Evolutionary conservation across 2,888 invertebrate genomes (phyloP).

Genomic region (Archips crataeganus): DNA sequence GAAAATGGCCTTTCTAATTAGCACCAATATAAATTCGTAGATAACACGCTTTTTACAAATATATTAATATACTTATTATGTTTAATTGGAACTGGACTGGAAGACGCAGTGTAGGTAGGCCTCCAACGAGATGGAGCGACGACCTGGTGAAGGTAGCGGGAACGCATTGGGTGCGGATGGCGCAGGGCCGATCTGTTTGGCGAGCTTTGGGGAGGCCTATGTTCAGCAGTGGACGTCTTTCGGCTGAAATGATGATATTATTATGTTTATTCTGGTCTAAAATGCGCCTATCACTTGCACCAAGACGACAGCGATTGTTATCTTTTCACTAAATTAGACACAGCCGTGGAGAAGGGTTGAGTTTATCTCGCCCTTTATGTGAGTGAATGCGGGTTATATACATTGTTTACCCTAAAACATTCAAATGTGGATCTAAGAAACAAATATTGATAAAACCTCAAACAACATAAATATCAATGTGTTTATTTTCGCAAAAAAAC

Average conservation of each 20-base stretch:
- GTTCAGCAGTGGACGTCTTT: too few relatives aligned
- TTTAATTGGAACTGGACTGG: too few relatives aligned
- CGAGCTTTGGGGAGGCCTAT: too few relatives aligned
- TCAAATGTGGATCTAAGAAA: constrained; percentile 20
- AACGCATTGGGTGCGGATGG: too few relatives aligned
- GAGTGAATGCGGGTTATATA: constrained; percentile 64
- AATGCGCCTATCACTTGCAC: constrained; percentile 46
- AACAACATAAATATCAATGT: constrained; percentile 6
- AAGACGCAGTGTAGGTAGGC: too few relatives aligned
- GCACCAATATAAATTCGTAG: too few relatives aligned
- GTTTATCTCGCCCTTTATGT: constrained; percentile 69
- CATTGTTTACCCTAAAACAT: constrained; percentile 57
- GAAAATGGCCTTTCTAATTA: too few relatives aligned
- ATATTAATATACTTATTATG: too few relatives aligned
- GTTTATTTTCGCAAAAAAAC: constrained; percentile 1
- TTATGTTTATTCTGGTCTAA: background rate
- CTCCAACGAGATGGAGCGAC: too few relatives aligned
- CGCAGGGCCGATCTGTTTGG: too few relatives aligned
- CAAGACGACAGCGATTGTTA: constrained; percentile 61
- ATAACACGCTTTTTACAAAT: too few relatives aligned
- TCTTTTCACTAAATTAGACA: constrained; percentile 73
- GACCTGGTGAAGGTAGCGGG: too few relatives aligned
- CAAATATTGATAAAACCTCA: constrained; percentile 28
- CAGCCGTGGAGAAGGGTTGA: constrained; percentile 61
- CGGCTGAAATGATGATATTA: background rate